Evolutionary conservation across 2,888 invertebrate species (phyloP), one percentile per base, ranked within the genome.

Genomic region (Azorinus chamasolen): DNA sequence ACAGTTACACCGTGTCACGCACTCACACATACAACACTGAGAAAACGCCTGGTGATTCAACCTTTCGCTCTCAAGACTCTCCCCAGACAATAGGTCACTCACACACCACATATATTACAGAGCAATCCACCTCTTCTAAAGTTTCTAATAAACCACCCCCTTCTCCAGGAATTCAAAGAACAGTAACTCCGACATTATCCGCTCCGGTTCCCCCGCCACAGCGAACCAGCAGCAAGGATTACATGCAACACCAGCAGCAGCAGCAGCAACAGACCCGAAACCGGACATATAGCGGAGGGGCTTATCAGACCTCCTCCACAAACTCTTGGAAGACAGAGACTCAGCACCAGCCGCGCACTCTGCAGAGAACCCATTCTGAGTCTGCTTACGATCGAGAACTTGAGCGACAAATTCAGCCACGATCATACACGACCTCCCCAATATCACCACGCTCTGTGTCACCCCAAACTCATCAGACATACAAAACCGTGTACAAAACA

Each of bases 141-240:
- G 37, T 62, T 10, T 58, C 55, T 10, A 83, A 69, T 76, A 87
- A 75, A 86, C 88, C 48, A 86, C 88, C 20, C 86, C 89, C 10
- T 87, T 88, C 20, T 87, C 89, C 16, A 84, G 79, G 55, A 58
- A 79, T 20, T 50, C 79, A 25, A 65, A 83, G n/a, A 79, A 83
- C 1, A 73, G 84, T 4, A 79, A 84, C 46, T 84, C 89, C 18
- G 87, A 88, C 18, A 76, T 89, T 65, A 73, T 83, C 69, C 89
- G 89, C 68, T 83, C 87, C 84, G 88, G 89, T 62, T 89, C 76
- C 77, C 88, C 88, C 88, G 70, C 74, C 45, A 57, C 57, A 12
- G 57, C 58, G 62, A 25, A 68, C 58, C 69, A 91, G 90, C 81
- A 91, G 89, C 65, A 83, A 87, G 69, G 89, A 91, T 63, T 89